Evolutionary conservation across 1,140 invertebrate genomes (phyloP).

Genomic region (Bactericera cockerelli): DNA sequence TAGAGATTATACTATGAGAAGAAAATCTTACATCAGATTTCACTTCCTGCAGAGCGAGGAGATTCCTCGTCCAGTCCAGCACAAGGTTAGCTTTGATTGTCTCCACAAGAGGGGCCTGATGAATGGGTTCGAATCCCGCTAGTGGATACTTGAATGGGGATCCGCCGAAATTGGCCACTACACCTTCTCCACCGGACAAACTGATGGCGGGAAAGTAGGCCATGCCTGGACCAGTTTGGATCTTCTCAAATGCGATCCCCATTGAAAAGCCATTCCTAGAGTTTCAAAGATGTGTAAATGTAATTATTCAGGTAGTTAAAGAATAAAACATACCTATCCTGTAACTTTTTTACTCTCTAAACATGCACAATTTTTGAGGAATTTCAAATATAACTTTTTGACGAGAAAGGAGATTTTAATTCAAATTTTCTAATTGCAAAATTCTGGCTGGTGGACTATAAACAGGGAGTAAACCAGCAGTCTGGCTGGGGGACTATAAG

Average conservation of each 20-base stretch:
- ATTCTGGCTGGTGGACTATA: no score
- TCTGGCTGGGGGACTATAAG: no score
- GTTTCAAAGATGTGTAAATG: slow-evolving; percentile 11
- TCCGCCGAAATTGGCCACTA: slow-evolving; percentile 65
- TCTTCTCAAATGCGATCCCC: slow-evolving; percentile 55
- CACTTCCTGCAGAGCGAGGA: background rate
- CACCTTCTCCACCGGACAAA: slow-evolving; percentile 51
- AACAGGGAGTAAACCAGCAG: no score
- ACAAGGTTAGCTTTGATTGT: background rate
- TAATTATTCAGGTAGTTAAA: background rate
- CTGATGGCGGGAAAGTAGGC: slow-evolving; percentile 67
- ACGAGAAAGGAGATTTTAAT: no score
- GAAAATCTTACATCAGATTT: no score
- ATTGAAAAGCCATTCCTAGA: slow-evolving; percentile 54
- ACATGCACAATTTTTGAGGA: no score
- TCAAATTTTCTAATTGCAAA: no score
- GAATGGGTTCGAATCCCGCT: slow-evolving; percentile 45
- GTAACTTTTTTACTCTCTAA: no score
- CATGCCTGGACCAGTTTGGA: slow-evolving; percentile 48
- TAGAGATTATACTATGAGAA: no score
- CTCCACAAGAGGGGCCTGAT: slow-evolving; percentile 35
- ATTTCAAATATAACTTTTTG: no score
- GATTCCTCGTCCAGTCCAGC: background rate
- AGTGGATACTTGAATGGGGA: slow-evolving; percentile 54
- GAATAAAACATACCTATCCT: background rate